Evolutionary conservation across 2,797 vertebrate species (phyloP).

Genomic region (Protosalanx chinensis): DNA sequence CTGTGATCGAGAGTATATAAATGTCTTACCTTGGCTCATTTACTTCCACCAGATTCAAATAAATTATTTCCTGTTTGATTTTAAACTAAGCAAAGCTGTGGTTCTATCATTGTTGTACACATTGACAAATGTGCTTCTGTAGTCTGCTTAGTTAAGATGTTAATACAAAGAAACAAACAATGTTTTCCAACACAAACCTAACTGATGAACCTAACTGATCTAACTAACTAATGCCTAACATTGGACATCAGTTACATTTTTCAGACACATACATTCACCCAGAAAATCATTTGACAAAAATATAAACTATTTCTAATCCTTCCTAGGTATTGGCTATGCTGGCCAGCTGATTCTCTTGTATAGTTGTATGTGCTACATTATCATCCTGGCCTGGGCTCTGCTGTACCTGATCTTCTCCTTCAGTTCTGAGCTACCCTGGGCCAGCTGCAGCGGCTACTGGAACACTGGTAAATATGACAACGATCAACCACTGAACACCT

Average conservation of each 20-base stretch:
- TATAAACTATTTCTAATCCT: background rate
- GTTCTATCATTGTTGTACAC: background rate
- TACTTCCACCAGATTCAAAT: background rate
- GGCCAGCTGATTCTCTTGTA: conserved; percentile 68
- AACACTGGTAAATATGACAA: conserved; percentile 65
- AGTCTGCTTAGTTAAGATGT: background rate
- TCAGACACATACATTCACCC: background rate
- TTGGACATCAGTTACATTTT: background rate
- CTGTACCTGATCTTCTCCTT: conserved; percentile 74
- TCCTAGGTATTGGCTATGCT: conserved; percentile 68
- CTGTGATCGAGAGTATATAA: no score
- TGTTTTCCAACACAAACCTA: background rate
- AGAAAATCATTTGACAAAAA: background rate
- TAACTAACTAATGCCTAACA: no score
- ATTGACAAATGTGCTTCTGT: background rate
- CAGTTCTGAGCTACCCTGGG: conserved; percentile 69
- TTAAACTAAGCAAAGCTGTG: background rate
- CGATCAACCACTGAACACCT: background rate
- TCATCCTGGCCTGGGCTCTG: conserved; percentile 72
- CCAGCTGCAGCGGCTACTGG: conserved; percentile 69
- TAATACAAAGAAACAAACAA: background rate
- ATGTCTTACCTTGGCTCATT: no score
- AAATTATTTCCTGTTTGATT: background rate
- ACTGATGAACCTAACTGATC: no score
- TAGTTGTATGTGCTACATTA: conserved; percentile 66